Conservation (phyloP, 2,113 vertebrate species). For the Hucho hucho region DNA sequence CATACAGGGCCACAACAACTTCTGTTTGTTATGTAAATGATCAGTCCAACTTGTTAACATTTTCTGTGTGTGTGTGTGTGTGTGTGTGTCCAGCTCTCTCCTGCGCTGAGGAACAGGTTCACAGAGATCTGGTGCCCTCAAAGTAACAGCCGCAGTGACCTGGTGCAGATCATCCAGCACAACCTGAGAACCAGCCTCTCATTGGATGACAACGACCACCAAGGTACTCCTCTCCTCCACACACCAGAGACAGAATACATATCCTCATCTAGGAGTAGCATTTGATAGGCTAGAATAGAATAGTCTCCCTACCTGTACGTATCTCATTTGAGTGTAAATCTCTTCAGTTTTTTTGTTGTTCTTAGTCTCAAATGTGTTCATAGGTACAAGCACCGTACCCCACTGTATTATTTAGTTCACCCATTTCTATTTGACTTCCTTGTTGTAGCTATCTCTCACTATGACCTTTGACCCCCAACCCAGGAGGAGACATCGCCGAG, state of each 20-base stretch:
- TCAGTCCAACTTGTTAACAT: not conserved
- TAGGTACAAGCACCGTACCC: too few relatives aligned
- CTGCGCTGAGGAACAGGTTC: conserved; percentile 93
- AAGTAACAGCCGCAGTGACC: conserved; percentile 82
- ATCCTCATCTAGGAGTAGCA: not conserved
- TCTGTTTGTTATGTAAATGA: not conserved
- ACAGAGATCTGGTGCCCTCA: conserved; percentile 98
- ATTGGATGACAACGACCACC: conserved; percentile 61
- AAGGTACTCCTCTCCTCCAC: conserved; percentile 57
- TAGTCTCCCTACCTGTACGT: not conserved
- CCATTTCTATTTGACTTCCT: not conserved
- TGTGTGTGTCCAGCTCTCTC: conserved; percentile 82
- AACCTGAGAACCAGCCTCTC: conserved; percentile 84
- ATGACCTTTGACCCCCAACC: not conserved
- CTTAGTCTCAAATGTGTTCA: too few relatives aligned
- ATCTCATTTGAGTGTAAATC: not conserved
- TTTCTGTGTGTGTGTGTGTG: not conserved
- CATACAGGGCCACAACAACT: not conserved
- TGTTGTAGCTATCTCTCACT: not conserved
- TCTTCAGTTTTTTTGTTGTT: not conserved
- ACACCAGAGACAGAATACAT: not conserved
- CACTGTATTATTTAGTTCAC: too few relatives aligned
- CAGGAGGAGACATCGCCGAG: conserved; percentile 85
- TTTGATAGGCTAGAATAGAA: not conserved
- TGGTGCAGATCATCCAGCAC: conserved; percentile 87